phyloP scores from a whole-genome alignment of 2,797 vertebrate species.

The Morus bassanus region DNA sequence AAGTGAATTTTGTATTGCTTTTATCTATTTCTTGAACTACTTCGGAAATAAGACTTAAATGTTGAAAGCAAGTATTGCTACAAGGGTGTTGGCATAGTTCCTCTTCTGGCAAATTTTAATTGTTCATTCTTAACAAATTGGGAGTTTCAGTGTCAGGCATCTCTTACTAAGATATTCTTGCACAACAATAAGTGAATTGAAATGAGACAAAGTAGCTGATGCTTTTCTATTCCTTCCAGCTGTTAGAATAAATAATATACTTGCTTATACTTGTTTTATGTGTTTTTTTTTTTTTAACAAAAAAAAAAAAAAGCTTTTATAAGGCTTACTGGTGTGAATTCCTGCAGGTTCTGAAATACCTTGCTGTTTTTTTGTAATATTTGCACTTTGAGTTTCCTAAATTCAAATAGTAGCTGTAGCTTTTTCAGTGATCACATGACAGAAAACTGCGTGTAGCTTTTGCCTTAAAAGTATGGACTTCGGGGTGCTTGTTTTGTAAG shows the following conservation, averaged over 20 bases:
- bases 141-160: conserved; percentile 3
- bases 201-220: background rate
- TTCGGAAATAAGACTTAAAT: background rate
- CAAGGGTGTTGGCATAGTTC: background rate
- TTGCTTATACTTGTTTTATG: background rate
- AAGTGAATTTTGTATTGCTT: background rate
- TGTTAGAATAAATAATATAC: background rate
- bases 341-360: background rate
- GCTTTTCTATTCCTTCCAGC: conserved; percentile 3
- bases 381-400: background rate
- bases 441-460: background rate
- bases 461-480: background rate
- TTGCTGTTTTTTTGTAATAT: background rate
- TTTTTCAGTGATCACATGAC: background rate
- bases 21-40: background rate
- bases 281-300: background rate
- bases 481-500: background rate
- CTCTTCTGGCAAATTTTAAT: background rate
- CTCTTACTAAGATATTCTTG: background rate
- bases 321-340: background rate
- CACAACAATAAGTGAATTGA: conserved; percentile 36
- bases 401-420: background rate
- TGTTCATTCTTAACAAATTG: background rate
- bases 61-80: background rate
- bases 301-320: background rate